Base-by-base conservation (phyloP, 2,888 invertebrate species). In the Protonemura montana region DNA sequence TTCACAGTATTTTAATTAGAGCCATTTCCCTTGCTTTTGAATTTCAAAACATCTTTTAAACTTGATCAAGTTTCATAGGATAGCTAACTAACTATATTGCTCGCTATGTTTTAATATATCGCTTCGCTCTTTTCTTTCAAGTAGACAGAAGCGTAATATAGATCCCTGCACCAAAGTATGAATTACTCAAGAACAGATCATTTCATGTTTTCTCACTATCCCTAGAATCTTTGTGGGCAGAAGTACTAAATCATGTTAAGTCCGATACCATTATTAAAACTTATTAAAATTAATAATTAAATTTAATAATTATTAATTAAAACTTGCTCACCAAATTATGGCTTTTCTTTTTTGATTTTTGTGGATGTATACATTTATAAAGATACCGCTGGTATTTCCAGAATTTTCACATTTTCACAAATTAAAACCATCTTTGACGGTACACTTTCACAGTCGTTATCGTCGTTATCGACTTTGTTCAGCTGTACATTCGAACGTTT, bases 1-100 rank as follows among this genome's bases (percentile, higher is more conserved):
- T 82, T 86, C 82, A 41, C 81, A 86, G 86, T 86, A 86, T 86
- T 86, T 86, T 86, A 86, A 86, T 86, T 86, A 86, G 86, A 81
- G 78, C 86, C 81, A 86, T 82, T 78, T 76, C 83, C 83, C 82
- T 83, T 85, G 82, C 87, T 81, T 81, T 81, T 81, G 81, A 81
- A 81, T 81, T 81, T 81, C 81, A 81, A 81, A 81, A 81, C 30
- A 81, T 81, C 81, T 81, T 81, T 81, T 81, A 81, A 81, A 81
- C 81, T 81, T 81, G 6, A 81, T 81, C 81, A 81, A 29, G 81
- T 81, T 81, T 81, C 81, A 29, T 81, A n/a, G n/a, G n/a, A 27
- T 81, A 29, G 81, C 29, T 59, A 59, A 59, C 59, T 59, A 59
- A 59, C 59, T 59, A 59, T 59, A 59, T 59, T 59, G 59, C 59